Conservation (phyloP, 2,888 invertebrate genomes). For the Orthosia incerta region DNA sequence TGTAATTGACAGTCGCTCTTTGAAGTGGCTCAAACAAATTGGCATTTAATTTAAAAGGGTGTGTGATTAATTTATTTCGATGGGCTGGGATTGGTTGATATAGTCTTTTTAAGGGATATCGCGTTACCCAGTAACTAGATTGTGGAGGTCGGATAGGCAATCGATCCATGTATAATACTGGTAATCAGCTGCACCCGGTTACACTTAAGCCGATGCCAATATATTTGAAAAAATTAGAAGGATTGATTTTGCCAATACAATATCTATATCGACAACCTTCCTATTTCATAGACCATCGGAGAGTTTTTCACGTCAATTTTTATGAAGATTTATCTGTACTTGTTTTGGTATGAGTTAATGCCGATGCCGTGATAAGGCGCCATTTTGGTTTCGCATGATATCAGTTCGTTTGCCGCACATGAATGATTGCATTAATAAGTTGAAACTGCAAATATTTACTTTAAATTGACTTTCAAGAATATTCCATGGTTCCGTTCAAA, state of each 20-base stretch:
- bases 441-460: constrained; percentile 13
- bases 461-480: constrained; percentile 44
- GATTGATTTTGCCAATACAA: not conserved
- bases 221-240: too few species aligned
- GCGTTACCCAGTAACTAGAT: too few species aligned
- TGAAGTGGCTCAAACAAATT: constrained; percentile 46
- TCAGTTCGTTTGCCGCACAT: constrained; percentile 38
- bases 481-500: not conserved
- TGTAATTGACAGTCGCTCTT: constrained; percentile 43
- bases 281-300: not conserved
- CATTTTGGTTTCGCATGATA: constrained; percentile 58
- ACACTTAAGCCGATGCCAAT: too few species aligned
- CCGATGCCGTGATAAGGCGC: constrained; percentile 54
- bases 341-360: constrained; percentile 28
- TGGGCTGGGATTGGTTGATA: constrained; percentile 1
- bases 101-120: too few species aligned
- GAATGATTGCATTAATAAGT: constrained; percentile 41
- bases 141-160: too few species aligned
- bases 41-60: constrained; percentile 56
- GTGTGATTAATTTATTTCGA: constrained; percentile 62
- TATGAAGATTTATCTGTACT: constrained; percentile 57
- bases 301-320: constrained; percentile 45
- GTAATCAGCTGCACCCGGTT: too few species aligned
- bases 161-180: too few species aligned
- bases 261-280: not conserved